Evolutionary conservation across 2,888 invertebrate genomes (phyloP).

Genomic region (Didymodactylos carnosus): DNA sequence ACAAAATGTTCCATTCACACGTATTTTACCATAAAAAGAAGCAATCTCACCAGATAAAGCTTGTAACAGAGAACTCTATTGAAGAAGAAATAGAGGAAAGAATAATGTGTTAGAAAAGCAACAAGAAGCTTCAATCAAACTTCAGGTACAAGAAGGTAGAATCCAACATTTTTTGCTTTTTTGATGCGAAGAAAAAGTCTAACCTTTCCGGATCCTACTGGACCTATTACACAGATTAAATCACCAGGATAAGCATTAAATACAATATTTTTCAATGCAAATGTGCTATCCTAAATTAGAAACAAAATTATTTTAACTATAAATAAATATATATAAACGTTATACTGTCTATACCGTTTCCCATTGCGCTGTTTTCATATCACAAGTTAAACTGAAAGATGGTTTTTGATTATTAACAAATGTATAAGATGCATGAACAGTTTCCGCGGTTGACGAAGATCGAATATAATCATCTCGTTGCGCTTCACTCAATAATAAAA

Average conservation of each 20-base stretch:
- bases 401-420: too few species aligned
- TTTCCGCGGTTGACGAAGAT: too few species aligned
- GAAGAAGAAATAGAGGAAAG: not conserved
- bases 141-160: too few species aligned
- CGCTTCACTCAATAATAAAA: too few species aligned
- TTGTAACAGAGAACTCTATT: not conserved
- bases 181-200: too few species aligned
- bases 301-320: not conserved
- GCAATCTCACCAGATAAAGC: not conserved
- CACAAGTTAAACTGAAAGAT: too few species aligned
- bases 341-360: not conserved
- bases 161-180: too few species aligned
- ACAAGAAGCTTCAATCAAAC: too few species aligned
- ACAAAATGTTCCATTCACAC: not conserved
- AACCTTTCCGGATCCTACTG: slow-evolving; percentile 68
- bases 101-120: too few species aligned
- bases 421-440: too few species aligned
- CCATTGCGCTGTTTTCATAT: not conserved
- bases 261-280: slow-evolving; percentile 25
- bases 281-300: not conserved
- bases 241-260: slow-evolving; percentile 31
- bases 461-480: too few species aligned
- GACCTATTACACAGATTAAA: slow-evolving; percentile 60
- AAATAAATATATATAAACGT: not conserved
- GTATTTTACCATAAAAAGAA: not conserved